phyloP scores from a whole-genome alignment of 1,140 invertebrate genomes.

The Drosophila lini region DNA sequence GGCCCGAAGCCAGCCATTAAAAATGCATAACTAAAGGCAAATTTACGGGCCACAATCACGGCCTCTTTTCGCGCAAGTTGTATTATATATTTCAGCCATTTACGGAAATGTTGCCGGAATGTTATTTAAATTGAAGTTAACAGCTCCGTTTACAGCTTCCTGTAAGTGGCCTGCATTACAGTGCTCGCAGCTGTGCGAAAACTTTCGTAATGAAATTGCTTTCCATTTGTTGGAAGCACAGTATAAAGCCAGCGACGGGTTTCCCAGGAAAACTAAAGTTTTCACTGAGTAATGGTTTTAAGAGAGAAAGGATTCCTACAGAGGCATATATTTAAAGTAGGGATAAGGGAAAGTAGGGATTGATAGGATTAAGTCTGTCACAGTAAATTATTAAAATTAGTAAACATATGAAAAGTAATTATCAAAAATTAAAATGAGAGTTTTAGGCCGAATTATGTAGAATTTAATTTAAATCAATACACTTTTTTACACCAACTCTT shows the following conservation, averaged over 20 bases:
- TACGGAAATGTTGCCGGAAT: conserved; percentile 13
- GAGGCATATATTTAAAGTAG: neutral
- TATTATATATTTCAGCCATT: conserved; percentile 7
- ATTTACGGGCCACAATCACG: conserved; percentile 52
- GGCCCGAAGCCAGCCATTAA: conserved; percentile 42
- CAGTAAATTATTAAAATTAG: too few species aligned
- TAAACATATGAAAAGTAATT: too few species aligned
- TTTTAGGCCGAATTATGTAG: too few species aligned
- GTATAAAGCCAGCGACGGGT: conserved; percentile 1
- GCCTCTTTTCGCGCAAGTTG: conserved; percentile 3
- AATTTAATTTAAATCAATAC: too few species aligned
- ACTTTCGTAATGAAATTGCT: conserved; percentile 52
- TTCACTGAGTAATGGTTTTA: conserved; percentile 4
- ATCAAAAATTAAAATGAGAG: too few species aligned
- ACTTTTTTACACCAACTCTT: too few species aligned
- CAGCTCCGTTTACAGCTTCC: conserved; percentile 29
- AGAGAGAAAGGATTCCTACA: neutral
- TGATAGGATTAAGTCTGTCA: too few species aligned
- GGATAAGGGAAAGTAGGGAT: too few species aligned
- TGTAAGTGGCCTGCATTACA: conserved; percentile 28
- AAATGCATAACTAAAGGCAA: conserved; percentile 59
- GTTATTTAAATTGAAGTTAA: conserved; percentile 30
- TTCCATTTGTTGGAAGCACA: conserved; percentile 22
- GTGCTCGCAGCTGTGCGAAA: conserved; percentile 38
- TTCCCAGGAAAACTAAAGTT: conserved; percentile 16